phyloP scores from a whole-genome alignment of 1,140 invertebrate genomes.

The Drosophila parabipectinata region DNA sequence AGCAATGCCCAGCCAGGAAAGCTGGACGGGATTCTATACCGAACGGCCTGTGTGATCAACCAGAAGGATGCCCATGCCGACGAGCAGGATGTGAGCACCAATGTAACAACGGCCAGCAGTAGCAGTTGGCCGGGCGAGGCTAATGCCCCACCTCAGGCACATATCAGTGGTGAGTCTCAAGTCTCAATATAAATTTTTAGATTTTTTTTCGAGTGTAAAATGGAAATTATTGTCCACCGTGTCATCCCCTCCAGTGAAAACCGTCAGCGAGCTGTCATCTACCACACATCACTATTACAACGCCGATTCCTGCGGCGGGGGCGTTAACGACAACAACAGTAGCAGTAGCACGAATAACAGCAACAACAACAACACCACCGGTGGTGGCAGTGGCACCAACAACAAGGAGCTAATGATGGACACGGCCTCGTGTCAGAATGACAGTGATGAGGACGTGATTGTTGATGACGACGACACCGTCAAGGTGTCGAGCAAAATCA shows the following conservation, averaged over 20 bases:
- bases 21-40: conserved; percentile 78
- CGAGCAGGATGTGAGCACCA: conserved; percentile 70
- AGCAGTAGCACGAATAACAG: conserved; percentile 45
- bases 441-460: conserved; percentile 83
- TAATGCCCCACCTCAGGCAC: conserved; percentile 62
- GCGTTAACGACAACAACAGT: conserved; percentile 57
- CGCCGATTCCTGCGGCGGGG: conserved; percentile 78
- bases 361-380: conserved; percentile 38
- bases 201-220: not conserved
- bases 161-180: conserved; percentile 75
- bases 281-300: conserved; percentile 83
- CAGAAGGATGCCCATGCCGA: conserved; percentile 67
- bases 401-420: conserved; percentile 79
- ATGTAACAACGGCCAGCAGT: conserved; percentile 68
- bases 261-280: conserved; percentile 82
- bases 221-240: not conserved
- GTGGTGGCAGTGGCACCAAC: conserved; percentile 18
- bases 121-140: conserved; percentile 69
- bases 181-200: not conserved
- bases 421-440: conserved; percentile 76
- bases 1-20: conserved; percentile 77
- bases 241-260: conserved; percentile 66
- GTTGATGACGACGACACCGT: conserved; percentile 80
- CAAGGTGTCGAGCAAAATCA: conserved; percentile 64
- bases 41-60: conserved; percentile 78